These are phyloP conservation scores for Sclerodermus sp. DNA, from an alignment of 2,888 invertebrate species.

Conservation along the genomic window DNA sequence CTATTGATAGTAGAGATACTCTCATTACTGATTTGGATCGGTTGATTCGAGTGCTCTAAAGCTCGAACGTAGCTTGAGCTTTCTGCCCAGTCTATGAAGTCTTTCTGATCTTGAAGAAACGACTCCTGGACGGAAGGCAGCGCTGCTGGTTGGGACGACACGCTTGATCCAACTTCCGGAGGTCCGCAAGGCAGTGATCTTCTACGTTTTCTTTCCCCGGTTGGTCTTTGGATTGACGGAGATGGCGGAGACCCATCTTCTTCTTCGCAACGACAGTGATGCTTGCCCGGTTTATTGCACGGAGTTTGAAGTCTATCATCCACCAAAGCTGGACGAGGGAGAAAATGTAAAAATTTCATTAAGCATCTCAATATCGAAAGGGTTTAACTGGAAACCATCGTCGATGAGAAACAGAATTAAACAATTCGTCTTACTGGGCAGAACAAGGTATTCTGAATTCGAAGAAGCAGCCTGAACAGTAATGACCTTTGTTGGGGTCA, in stretches of 20 bases:
- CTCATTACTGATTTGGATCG: too few relatives aligned
- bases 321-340: slow-evolving; percentile 59
- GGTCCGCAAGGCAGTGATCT: slow-evolving; percentile 52
- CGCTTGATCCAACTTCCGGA: slow-evolving; percentile 42
- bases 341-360: too few relatives aligned
- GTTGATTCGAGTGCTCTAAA: too few relatives aligned
- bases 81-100: neutral
- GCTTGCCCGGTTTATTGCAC: slow-evolving; percentile 76
- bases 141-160: slow-evolving; percentile 31
- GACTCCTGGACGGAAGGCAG: slow-evolving; percentile 29
- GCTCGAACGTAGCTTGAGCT: too few relatives aligned
- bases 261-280: slow-evolving; percentile 75
- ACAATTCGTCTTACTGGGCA: slow-evolving; percentile 38
- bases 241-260: slow-evolving; percentile 63
- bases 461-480: slow-evolving; percentile 34
- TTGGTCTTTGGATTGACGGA: slow-evolving; percentile 44
- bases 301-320: slow-evolving; percentile 73
- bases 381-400: neutral
- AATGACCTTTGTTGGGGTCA: slow-evolving; percentile 48
- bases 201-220: slow-evolving; percentile 51
- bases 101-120: neutral
- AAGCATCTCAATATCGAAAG: neutral
- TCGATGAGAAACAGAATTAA: slow-evolving; percentile 1
- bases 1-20: too few relatives aligned
- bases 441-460: slow-evolving; percentile 39